Percentiles rank a stretch among this genome's conserved stretches.
phyloP scores from a whole-genome alignment of 2,113 vertebrate genomes.

The Antidorcas marsupialis region DNA sequence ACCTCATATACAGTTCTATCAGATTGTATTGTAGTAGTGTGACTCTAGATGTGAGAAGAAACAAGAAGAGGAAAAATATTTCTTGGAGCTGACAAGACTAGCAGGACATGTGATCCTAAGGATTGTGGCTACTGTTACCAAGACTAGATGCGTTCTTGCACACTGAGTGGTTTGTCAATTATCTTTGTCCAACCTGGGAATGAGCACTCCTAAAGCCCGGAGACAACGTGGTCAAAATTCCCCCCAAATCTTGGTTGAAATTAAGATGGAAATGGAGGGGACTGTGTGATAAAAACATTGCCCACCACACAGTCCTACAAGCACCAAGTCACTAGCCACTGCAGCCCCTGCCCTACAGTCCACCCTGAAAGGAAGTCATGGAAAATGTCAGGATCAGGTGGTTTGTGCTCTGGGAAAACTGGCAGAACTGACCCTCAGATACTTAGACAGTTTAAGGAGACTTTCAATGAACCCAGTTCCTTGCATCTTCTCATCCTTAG shows the following conservation, averaged over 20 bases:
- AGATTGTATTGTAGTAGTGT: background rate
- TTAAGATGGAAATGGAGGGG: background rate
- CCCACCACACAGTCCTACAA: fast-evolving
- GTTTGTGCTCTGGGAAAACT: background rate
- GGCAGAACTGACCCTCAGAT: background rate
- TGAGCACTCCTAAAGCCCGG: background rate
- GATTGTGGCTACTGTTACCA: background rate
- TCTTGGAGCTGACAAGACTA: background rate
- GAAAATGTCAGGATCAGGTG: background rate
- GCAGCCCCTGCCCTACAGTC: background rate
- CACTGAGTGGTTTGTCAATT: background rate
- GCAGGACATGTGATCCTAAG: background rate
- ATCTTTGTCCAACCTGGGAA: background rate
- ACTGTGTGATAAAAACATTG: background rate
- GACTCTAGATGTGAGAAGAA: background rate
- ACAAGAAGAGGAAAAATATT: background rate
- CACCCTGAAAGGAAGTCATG: background rate
- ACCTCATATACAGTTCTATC: background rate
- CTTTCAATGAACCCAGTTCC: background rate
- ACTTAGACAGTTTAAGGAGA: background rate
- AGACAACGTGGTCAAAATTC: background rate
- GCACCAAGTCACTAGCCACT: background rate
- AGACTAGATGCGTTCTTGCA: background rate
- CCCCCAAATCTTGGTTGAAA: background rate
- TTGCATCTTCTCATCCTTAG: background rate